phyloP scores from a whole-genome alignment of 2,113 vertebrate species.

The Nothocercus julius region DNA sequence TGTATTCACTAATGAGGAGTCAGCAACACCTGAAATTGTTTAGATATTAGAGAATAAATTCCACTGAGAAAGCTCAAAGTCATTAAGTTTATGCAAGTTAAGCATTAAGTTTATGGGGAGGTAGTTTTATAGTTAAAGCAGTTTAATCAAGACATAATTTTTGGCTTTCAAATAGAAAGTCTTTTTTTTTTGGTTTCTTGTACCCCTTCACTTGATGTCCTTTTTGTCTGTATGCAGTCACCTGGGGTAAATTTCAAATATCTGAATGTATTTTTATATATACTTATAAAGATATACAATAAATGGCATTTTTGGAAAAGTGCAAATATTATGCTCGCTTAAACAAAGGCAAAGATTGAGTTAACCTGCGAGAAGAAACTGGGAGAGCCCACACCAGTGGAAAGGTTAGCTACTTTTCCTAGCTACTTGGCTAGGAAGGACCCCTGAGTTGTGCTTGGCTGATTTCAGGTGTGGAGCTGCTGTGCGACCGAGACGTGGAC shows the following conservation, averaged over 20 bases:
- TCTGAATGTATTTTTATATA: neutral
- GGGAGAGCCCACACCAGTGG: neutral
- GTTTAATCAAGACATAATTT: neutral
- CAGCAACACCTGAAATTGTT: neutral
- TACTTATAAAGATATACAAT: no score
- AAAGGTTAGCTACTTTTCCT: fast-evolving
- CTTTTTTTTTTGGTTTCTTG: neutral
- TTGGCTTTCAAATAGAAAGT: neutral
- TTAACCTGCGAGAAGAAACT: neutral
- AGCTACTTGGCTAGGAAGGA: fast-evolving
- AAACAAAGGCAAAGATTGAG: neutral
- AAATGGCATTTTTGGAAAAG: neutral
- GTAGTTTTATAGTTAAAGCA: neutral
- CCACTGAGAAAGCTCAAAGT: neutral
- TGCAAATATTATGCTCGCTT: neutral
- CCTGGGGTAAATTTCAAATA: neutral
- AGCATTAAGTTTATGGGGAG: no score
- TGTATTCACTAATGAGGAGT: neutral
- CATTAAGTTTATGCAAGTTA: neutral
- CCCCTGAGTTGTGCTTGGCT: fast-evolving
- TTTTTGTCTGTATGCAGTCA: neutral
- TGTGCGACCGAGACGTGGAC: conserved; percentile 95
- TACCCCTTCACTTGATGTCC: neutral
- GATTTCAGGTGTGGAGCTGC: conserved; percentile 89
- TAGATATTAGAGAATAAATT: neutral